Conservation (phyloP, 2,888 invertebrate genomes). For the Apotomis turbidana region DNA sequence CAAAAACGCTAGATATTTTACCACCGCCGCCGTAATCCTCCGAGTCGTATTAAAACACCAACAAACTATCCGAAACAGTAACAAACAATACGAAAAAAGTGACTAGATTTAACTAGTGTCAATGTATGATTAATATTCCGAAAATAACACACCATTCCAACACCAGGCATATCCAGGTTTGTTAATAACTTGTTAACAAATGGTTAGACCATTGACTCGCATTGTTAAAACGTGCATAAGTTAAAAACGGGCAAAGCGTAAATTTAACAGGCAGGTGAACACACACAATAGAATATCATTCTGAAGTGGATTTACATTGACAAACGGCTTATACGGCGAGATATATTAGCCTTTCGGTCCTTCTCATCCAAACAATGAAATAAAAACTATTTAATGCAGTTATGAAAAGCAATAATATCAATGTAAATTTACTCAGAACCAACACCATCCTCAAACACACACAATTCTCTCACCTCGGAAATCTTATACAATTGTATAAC, state of each 20-base stretch:
- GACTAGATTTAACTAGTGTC: too few species aligned
- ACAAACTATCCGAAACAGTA: too few species aligned
- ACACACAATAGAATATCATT: neutral
- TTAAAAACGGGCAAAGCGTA: constrained; percentile 11
- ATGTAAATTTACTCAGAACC: constrained; percentile 1
- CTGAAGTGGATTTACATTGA: constrained; percentile 12
- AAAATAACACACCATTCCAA: neutral
- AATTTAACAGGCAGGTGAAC: constrained; percentile 38
- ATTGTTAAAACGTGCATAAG: constrained; percentile 19
- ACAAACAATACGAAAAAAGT: too few species aligned
- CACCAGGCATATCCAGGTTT: neutral
- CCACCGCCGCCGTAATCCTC: too few species aligned
- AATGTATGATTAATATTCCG: too few species aligned
- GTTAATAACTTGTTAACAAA: neutral
- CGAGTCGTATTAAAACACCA: too few species aligned
- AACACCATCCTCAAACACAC: constrained; percentile 3
- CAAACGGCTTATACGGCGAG: too few species aligned
- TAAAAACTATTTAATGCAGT: too few species aligned
- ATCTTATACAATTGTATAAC: too few species aligned
- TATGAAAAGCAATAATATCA: neutral
- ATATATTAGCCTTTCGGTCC: too few species aligned
- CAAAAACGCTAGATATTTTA: too few species aligned
- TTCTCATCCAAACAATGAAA: too few species aligned
- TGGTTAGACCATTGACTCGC: neutral
- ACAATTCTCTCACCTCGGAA: neutral